phyloP scores from a whole-genome alignment of 2,113 vertebrate genomes.

The Rhinolophus ferrumequinum region DNA sequence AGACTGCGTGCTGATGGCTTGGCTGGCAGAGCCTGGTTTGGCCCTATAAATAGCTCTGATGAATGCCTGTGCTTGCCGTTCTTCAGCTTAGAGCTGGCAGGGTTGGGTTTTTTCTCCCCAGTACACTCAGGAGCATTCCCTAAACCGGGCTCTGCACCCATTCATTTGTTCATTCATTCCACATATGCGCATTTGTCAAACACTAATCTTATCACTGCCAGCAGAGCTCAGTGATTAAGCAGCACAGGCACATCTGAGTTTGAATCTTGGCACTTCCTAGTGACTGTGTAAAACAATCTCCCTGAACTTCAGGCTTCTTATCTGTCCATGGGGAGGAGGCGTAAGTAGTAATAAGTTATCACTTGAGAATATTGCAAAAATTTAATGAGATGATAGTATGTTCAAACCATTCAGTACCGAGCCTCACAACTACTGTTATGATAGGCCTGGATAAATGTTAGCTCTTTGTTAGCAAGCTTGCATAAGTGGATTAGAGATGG shows the following conservation, averaged over 20 bases:
- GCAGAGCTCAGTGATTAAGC: neutral
- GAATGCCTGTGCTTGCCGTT: slow-evolving; percentile 15
- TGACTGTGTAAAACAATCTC: slow-evolving; percentile 10
- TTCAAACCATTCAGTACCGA: neutral
- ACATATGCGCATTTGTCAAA: neutral
- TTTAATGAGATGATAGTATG: slow-evolving; percentile 8
- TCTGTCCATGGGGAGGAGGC: neutral
- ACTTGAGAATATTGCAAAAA: neutral
- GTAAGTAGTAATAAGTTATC: neutral
- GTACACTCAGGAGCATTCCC: neutral
- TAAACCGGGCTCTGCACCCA: neutral
- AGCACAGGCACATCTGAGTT: neutral
- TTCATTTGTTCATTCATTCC: slow-evolving; percentile 66
- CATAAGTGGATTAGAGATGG: neutral
- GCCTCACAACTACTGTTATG: neutral
- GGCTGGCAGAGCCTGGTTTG: neutral
- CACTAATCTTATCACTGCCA: neutral
- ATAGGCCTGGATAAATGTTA: neutral
- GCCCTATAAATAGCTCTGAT: slow-evolving; percentile 73
- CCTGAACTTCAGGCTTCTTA: neutral
- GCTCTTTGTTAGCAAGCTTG: neutral
- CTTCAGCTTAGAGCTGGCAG: slow-evolving; percentile 33
- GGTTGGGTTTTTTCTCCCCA: neutral
- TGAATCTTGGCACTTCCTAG: slow-evolving; percentile 26
- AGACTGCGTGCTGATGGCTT: neutral